Evolutionary conservation across 2,888 invertebrate species (phyloP).

Genomic region (Lasioglossum villosulum): DNA sequence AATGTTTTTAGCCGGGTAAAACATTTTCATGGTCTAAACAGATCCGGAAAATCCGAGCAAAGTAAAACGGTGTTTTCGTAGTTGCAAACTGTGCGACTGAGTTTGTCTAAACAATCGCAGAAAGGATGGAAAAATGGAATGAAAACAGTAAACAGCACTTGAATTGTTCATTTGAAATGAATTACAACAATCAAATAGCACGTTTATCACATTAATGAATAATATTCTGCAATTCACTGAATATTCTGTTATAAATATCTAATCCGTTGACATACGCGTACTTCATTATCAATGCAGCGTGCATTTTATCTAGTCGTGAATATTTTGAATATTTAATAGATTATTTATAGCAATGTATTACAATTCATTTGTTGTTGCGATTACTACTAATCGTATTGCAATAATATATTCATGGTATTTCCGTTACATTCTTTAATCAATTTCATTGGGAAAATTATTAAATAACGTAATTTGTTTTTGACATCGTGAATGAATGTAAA

Average conservation of each 20-base stretch:
- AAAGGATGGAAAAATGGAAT: neutral
- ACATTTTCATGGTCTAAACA: neutral
- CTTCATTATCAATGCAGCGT: neutral
- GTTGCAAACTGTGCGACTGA: neutral
- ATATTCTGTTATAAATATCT: neutral
- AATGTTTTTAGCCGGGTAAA: conserved; percentile 17
- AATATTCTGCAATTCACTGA: neutral
- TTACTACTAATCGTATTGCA: neutral
- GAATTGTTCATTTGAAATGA: neutral
- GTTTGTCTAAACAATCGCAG: neutral
- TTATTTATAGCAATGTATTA: neutral
- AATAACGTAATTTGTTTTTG: no score
- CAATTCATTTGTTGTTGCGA: neutral
- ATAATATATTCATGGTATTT: neutral
- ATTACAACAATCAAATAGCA: neutral
- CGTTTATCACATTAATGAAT: neutral
- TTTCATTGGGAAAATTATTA: no score
- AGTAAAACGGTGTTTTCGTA: neutral
- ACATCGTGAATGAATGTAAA: no score
- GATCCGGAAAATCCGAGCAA: conserved; percentile 8
- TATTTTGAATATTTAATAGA: neutral
- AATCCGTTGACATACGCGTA: no score
- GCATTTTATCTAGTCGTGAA: neutral
- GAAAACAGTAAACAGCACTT: neutral
- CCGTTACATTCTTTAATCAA: neutral